phyloP scores from a whole-genome alignment of 2,113 vertebrate species.

The Notarius lentiginosus region DNA sequence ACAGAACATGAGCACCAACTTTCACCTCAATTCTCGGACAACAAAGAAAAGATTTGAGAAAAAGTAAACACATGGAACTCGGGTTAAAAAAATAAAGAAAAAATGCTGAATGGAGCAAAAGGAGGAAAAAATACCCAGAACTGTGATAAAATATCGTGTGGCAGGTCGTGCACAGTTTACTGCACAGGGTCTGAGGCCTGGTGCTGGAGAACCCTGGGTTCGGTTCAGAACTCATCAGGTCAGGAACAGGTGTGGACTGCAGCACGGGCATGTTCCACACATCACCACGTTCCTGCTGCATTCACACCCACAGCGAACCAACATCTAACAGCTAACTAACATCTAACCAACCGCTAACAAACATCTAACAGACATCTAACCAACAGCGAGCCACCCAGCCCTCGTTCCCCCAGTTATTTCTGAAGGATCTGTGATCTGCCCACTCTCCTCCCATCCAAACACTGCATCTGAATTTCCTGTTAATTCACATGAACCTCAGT shows the following conservation, averaged over 20 bases:
- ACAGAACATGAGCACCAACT: background rate
- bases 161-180: background rate
- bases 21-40: background rate
- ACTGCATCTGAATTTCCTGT: background rate
- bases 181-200: background rate
- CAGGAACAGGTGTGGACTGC: no score
- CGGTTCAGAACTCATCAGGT: background rate
- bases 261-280: background rate
- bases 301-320: background rate
- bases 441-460: background rate
- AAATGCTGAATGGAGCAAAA: background rate
- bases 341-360: background rate
- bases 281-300: no score
- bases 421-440: no score
- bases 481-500: background rate
- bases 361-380: no score
- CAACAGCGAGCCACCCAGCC: no score
- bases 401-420: no score
- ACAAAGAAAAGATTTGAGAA: background rate
- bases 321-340: background rate
- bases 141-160: background rate
- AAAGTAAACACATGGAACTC: background rate
- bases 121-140: background rate
- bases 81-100: background rate
- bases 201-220: background rate